These are phyloP conservation scores for Agapetus fuscipes DNA, from an alignment of 2,888 invertebrate genomes.

Conservation along the genomic window DNA sequence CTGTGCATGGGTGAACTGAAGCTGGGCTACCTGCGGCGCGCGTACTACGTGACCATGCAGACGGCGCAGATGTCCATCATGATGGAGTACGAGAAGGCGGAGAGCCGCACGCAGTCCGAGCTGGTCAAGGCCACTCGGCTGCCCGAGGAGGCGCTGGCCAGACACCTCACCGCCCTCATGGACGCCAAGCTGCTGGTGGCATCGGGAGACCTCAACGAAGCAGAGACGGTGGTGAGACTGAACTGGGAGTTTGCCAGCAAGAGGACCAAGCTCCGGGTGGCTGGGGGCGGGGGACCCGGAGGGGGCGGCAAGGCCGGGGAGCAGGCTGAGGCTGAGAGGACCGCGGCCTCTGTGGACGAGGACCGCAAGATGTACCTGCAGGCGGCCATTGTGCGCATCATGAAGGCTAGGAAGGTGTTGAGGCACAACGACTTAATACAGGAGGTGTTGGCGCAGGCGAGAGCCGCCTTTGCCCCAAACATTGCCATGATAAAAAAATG, in stretches of 20 bases:
- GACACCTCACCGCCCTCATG: conserved; percentile 75
- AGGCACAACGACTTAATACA: conserved; percentile 41
- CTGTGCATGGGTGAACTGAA: conserved; percentile 85
- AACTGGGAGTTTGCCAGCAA: conserved; percentile 84
- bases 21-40: conserved; percentile 66
- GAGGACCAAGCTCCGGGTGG: conserved; percentile 59
- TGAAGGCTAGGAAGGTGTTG: conserved; percentile 79
- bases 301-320: conserved; percentile 16
- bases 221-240: conserved; percentile 48
- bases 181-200: conserved; percentile 70
- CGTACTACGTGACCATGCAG: conserved; percentile 81
- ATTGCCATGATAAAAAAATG: conserved; percentile 97
- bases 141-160: conserved; percentile 69
- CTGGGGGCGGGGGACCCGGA: conserved; percentile 30
- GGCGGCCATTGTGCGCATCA: conserved; percentile 89
- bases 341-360: conserved; percentile 79
- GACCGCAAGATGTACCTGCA: conserved; percentile 93
- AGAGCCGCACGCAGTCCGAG: conserved; percentile 46
- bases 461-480: conserved; percentile 88
- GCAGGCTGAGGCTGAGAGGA: conserved; percentile 47
- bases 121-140: conserved; percentile 55
- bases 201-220: conserved; percentile 38
- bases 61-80: conserved; percentile 83
- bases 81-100: conserved; percentile 65
- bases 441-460: conserved; percentile 64